Conservation (phyloP, 2,888 invertebrate species). For the Drosophila vallismaia region DNA sequence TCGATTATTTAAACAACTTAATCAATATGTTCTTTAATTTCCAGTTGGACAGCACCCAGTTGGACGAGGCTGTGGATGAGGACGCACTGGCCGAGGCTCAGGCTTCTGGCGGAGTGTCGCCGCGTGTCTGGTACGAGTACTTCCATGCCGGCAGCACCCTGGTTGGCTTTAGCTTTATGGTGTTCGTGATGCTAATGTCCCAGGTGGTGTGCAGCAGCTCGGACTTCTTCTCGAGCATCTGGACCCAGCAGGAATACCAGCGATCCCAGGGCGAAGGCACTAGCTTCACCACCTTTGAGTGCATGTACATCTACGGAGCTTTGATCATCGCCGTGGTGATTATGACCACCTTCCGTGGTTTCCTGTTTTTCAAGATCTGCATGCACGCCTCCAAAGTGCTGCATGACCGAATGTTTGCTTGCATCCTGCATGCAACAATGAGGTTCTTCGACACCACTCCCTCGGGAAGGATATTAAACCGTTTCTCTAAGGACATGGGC, state of each 20-base stretch:
- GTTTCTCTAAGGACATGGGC: constrained; percentile 91
- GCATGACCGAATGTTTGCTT: constrained; percentile 93
- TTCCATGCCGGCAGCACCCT: constrained; percentile 85
- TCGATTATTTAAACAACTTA: not conserved
- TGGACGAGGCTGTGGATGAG: constrained; percentile 63
- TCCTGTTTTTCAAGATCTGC: constrained; percentile 90
- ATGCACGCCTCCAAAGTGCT: constrained; percentile 90
- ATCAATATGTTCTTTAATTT: not conserved
- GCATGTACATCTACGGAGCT: constrained; percentile 82
- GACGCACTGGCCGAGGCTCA: constrained; percentile 82
- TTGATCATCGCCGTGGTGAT: constrained; percentile 82
- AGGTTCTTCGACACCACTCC: constrained; percentile 94
- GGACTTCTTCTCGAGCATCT: constrained; percentile 87
- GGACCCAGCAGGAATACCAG: constrained; percentile 84
- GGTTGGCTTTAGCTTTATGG: constrained; percentile 84
- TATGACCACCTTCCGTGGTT: constrained; percentile 86
- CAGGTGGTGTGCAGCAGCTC: constrained; percentile 86
- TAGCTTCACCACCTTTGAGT: constrained; percentile 79
- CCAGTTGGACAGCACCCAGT: constrained; percentile 73
- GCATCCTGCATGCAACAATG: constrained; percentile 91
- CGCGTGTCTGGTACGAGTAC: constrained; percentile 84
- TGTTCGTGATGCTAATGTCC: constrained; percentile 85
- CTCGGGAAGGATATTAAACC: constrained; percentile 89
- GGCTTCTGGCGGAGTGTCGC: constrained; percentile 83
- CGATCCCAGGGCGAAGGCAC: constrained; percentile 76